Base-by-base conservation (phyloP, 2,113 vertebrate genomes). In the Chaetodon trifascialis region DNA sequence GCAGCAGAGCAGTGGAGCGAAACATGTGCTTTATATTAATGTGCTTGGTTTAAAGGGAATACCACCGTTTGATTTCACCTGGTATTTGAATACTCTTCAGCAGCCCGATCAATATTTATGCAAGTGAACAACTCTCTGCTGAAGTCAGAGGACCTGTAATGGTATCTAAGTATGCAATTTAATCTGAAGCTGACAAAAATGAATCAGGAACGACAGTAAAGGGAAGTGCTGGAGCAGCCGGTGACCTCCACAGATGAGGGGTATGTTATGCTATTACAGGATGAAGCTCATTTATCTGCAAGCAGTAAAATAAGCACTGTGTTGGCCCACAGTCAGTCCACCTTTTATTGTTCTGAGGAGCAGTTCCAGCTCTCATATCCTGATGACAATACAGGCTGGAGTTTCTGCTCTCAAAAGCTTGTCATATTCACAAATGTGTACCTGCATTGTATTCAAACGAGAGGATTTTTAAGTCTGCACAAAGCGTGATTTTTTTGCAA, bases 61-160 rank as follows among this genome's bases (percentile, higher is more conserved):
- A 42, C 55, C 40, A 5, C 11, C 16, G 38, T 72, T 72, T 69
- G 60, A 68, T 59, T 86, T 72, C 66, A 79, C n/a, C 55, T 86
- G 65, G 52, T 71, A 73, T 87, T 78, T 81, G 65, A 86, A 86
- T 85, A 79, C 70, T 72, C 73, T 15, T 42, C 67, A 74, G 76
- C 64, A 55, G 66, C 56, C 49, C 11, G 1, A 86, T 88, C 81
- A 82, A 86, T 88, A 88, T 86, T 85, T 76, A 91, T 90, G 83
- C 59, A 66, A 56, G 75, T 54, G 64, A 84, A 84, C 66, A 51
- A 73, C 85, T 76, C 83, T 75, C 46, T 44, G 69, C 68, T 78
- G 64, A 84, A 84, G 84, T 82, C 51, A 11, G 42, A 76, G 79
- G 59, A 69, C 58, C 56, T 84, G 78, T 88, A 79, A 87, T 60